These are phyloP conservation scores for Hyperoplus immaculatus DNA, from an alignment of 2,797 vertebrate species.

Conservation along the genomic window DNA sequence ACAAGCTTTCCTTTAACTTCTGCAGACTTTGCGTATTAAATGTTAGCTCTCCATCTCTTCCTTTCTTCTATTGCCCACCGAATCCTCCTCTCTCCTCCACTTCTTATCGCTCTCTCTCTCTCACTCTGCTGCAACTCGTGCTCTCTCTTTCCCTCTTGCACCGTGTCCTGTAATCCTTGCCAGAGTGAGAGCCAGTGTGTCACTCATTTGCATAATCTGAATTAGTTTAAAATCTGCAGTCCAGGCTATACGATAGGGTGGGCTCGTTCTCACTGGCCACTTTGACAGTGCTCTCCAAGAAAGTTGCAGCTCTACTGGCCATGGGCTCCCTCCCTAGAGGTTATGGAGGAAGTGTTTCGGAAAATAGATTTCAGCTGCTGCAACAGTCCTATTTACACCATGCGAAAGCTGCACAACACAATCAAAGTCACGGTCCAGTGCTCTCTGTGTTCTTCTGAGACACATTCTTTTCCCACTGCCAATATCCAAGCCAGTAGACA, in stretches of 20 bases:
- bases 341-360: constrained; percentile 22
- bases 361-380: constrained; percentile 51
- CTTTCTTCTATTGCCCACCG: constrained; percentile 45
- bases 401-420: constrained; percentile 27
- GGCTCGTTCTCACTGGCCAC: constrained; percentile 35
- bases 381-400: constrained; percentile 31
- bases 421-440: constrained; percentile 25
- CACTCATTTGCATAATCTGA: constrained; percentile 82
- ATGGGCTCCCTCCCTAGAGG: constrained; percentile 9
- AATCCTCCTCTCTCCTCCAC: constrained; percentile 31
- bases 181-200: constrained; percentile 36
- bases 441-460: constrained; percentile 8
- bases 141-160: constrained; percentile 40
- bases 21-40: constrained; percentile 23
- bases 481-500: constrained; percentile 27
- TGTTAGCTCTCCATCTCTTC: constrained; percentile 26
- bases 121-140: constrained; percentile 25
- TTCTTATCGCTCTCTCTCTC: constrained; percentile 56
- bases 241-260: constrained; percentile 49
- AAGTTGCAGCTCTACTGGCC: constrained; percentile 25
- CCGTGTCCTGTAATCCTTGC: constrained; percentile 72
- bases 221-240: constrained; percentile 79
- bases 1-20: constrained; percentile 14
- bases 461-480: constrained; percentile 44
- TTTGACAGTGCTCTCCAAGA: constrained; percentile 38